phyloP scores from a whole-genome alignment of 2,113 vertebrate species.

The Hassar affinis region DNA sequence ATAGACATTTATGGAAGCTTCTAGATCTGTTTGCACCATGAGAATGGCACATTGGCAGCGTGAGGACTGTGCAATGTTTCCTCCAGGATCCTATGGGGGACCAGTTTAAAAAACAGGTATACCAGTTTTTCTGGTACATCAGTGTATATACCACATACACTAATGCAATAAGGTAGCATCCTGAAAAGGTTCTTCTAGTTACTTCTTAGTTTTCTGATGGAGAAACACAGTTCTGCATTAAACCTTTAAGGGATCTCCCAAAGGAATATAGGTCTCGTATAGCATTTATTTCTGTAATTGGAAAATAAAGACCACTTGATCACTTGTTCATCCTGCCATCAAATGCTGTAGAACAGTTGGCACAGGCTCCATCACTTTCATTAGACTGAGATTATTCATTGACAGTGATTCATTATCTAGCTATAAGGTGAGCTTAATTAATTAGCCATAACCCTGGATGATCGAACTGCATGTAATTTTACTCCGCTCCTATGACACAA shows the following conservation, averaged over 20 bases:
- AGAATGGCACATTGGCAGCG: too few species aligned
- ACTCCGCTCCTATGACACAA: neutral
- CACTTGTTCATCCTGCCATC: conserved; percentile 8
- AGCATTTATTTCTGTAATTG: conserved; percentile 26
- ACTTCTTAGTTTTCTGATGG: neutral
- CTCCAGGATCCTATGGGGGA: too few species aligned
- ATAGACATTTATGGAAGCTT: too few species aligned
- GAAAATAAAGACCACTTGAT: conserved; percentile 22
- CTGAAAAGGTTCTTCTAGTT: neutral
- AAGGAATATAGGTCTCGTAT: neutral
- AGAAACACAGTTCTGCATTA: neutral
- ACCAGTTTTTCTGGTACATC: too few species aligned
- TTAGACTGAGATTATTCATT: conserved; percentile 8
- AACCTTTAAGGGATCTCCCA: neutral
- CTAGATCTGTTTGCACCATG: too few species aligned
- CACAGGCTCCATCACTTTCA: conserved; percentile 9
- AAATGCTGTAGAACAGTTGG: conserved; percentile 19
- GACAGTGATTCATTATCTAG: conserved; percentile 13
- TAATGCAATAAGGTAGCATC: neutral
- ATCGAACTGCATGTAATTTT: neutral
- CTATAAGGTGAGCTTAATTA: conserved; percentile 25
- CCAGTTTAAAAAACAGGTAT: too few species aligned
- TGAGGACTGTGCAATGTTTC: too few species aligned
- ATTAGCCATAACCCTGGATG: neutral
- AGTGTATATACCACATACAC: too few species aligned